A percentile compares a stretch with the other conserved stretches of the same genome.
These are phyloP conservation scores for Tribolium freemani DNA, from an alignment of 2,888 invertebrate genomes.

Conservation along the genomic window DNA sequence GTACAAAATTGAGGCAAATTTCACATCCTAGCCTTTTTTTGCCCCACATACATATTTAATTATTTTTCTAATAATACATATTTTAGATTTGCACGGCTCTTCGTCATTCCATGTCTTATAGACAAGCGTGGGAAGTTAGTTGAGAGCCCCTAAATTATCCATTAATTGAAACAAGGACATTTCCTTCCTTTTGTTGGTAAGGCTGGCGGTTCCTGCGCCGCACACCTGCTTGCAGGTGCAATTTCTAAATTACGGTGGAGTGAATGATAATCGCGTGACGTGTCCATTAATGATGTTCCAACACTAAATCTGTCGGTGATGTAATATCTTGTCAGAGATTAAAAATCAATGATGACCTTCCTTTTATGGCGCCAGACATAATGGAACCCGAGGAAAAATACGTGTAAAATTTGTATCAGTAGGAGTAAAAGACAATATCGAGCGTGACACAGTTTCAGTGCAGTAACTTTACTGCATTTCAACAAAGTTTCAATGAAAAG, in stretches of 20 bases:
- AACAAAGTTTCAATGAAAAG: background rate
- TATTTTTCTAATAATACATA: no score
- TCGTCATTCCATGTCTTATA: no score
- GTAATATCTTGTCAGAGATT: constrained; percentile 35
- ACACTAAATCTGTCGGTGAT: constrained; percentile 37
- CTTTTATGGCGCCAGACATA: constrained; percentile 42
- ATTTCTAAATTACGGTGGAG: background rate
- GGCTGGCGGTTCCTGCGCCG: background rate
- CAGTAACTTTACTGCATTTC: constrained; percentile 3
- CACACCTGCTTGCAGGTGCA: constrained; percentile 5
- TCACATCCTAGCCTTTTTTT: background rate
- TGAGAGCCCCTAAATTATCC: no score
- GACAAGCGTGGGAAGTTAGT: background rate
- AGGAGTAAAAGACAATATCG: background rate
- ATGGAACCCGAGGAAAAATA: constrained; percentile 28
- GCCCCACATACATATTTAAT: no score
- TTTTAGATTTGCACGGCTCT: no score
- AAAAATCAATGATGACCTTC: constrained; percentile 46
- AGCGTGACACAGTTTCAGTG: constrained; percentile 1
- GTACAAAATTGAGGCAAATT: background rate
- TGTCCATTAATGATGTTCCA: constrained; percentile 18
- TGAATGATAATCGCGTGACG: constrained; percentile 15
- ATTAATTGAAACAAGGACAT: background rate
- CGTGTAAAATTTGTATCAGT: background rate
- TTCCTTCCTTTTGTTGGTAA: background rate